Evolutionary conservation across 2,888 invertebrate species (phyloP), one percentile per base, ranked within the genome.

Genomic region (Poecilobothrus nobilitatus): DNA sequence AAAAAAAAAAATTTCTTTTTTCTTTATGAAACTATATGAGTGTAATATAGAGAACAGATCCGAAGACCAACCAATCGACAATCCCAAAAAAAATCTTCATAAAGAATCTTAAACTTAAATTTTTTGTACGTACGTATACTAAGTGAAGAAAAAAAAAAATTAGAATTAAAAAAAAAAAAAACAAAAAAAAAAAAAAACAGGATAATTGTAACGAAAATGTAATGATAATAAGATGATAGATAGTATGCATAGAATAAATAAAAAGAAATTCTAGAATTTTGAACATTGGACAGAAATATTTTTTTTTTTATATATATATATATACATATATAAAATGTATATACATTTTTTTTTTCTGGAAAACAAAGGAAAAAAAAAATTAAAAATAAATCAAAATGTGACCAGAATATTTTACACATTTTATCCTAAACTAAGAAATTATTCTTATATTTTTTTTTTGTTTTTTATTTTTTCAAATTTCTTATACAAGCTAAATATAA

Each of bases 141-240:
- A 27, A 27, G 27, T 27, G n/a, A n/a, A 27, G 27, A 27, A 27
- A 5, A 27, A 27, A 5, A 27, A 2, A 27, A 27, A 27, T 27
- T 27, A 5, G 2, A 27, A 27, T 27, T 27, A 2, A 27, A 27
- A 27, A 27, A 27, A 4, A 4, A 27, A 27, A 4, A 5, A n/a
- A n/a, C n/a, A 27, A 27, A 27, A 27, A 27, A 27, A 5, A 27
- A 27, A 2, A 27, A 5, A 27, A 37, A 1, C 53, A 53, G 18
- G n/a, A 53, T 53, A 53, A 53, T 53, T 53, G 53, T 53, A 53
- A 53, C 53, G 18, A 53, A 53, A 53, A 53, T 53, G 53, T 53
- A 53, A 53, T 53, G 53, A 53, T 53, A 53, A 53, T 53, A 53
- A 53, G 18, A 53, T 53, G 53, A 53, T 12, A 53, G 53, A 53